Evolutionary conservation across 1,140 invertebrate species (phyloP).

Genomic region (Ceratosolen fusciceps): DNA sequence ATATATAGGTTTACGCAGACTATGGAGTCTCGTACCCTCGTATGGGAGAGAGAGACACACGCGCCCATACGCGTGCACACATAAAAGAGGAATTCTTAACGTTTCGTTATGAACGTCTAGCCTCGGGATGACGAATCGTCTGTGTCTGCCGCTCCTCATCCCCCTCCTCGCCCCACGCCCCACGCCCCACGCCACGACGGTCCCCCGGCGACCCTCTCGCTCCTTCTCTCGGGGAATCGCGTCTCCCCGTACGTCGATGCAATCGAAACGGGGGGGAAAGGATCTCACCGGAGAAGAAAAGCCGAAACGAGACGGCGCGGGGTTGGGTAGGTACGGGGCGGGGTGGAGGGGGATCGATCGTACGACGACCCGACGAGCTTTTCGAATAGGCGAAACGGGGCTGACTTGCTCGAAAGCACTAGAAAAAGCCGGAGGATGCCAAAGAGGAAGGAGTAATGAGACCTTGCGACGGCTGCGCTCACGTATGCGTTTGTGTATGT

Average conservation of each 20-base stretch:
- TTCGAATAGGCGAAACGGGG: conserved; percentile 29
- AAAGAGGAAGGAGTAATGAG: conserved; percentile 20
- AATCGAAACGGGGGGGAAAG: conserved; percentile 39
- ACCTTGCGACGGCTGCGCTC: neutral
- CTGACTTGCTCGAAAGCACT: neutral
- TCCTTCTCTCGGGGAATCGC: neutral
- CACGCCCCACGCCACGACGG: too few relatives aligned
- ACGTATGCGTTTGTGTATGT: neutral
- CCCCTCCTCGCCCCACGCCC: too few relatives aligned
- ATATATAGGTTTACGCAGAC: conserved; percentile 32
- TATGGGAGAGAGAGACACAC: too few relatives aligned
- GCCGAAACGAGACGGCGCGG: neutral
- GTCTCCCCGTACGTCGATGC: conserved; percentile 36
- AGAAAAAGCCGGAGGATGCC: conserved; percentile 28
- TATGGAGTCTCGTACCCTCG: too few relatives aligned
- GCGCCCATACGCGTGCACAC: neutral
- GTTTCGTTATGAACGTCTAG: conserved; percentile 37
- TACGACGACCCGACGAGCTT: conserved; percentile 47
- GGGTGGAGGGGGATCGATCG: conserved; percentile 40
- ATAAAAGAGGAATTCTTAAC: conserved; percentile 18
- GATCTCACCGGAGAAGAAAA: conserved; percentile 27
- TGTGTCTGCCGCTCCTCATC: neutral
- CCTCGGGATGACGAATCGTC: conserved; percentile 33
- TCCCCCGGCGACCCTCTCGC: neutral
- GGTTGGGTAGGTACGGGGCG: too few relatives aligned